Conservation (phyloP, 2,888 invertebrate genomes). For the Polydrusus tereticollis region DNA sequence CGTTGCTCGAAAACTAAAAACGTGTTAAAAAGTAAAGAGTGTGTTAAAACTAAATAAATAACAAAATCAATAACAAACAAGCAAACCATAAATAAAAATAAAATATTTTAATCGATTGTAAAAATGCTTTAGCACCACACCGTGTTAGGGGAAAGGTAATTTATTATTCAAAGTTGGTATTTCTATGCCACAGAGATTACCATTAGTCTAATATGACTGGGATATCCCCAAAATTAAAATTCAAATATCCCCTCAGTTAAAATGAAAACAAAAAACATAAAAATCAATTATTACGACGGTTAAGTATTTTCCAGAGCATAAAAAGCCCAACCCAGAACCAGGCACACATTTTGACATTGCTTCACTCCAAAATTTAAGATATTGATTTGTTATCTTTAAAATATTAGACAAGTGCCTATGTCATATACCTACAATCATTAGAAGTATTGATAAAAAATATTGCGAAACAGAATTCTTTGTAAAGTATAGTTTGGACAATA, state of each 20-base stretch:
- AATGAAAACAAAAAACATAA: too few relatives aligned
- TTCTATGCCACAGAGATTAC: too few relatives aligned
- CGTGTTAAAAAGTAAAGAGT: neutral
- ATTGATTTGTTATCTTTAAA: conserved; percentile 11
- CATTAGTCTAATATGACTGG: too few relatives aligned
- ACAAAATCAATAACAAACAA: neutral
- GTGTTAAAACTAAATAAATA: neutral
- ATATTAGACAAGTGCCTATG: conserved; percentile 17
- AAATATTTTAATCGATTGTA: conserved; percentile 33
- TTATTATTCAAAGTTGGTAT: neutral
- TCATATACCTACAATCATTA: conserved; percentile 13
- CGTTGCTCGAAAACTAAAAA: neutral
- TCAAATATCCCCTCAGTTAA: too few relatives aligned
- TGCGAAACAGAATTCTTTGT: conserved; percentile 24
- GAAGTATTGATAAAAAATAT: conserved; percentile 34
- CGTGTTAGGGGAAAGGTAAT: neutral
- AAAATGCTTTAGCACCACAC: conserved; percentile 56
- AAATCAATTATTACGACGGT: too few relatives aligned
- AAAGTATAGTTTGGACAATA: conserved; percentile 26
- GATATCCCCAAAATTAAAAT: too few relatives aligned
- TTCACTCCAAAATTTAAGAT: neutral
- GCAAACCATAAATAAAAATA: neutral
- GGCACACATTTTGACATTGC: conserved; percentile 23
- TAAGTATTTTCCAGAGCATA: neutral
- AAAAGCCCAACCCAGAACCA: conserved; percentile 12